phyloP scores from a whole-genome alignment of 2,888 invertebrate species.

The Trichopria drosophilae region DNA sequence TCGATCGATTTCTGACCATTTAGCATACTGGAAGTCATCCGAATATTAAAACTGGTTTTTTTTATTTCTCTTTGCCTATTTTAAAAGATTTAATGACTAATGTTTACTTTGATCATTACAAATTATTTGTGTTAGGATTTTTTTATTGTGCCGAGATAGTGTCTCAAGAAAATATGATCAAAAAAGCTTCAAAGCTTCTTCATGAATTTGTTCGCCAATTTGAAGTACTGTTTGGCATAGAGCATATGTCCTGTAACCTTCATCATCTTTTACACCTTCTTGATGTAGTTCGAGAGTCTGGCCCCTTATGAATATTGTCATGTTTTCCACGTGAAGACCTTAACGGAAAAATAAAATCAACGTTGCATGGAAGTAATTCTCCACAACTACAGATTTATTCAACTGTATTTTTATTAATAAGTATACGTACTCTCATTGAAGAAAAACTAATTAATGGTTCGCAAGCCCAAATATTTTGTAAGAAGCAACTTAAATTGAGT shows the following conservation, averaged over 20 bases:
- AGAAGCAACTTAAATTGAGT: too few relatives aligned
- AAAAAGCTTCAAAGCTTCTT: conserved; percentile 13
- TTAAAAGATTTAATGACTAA: conserved; percentile 26
- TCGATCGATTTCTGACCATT: conserved; percentile 21
- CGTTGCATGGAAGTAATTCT: conserved; percentile 25
- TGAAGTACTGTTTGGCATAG: conserved; percentile 27
- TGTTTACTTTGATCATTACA: conserved; percentile 27
- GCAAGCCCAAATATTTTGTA: not conserved
- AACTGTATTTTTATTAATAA: conserved; percentile 18
- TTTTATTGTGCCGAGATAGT: conserved; percentile 14
- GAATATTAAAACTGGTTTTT: conserved; percentile 26
- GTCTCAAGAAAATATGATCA: conserved; percentile 17
- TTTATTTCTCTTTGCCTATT: conserved; percentile 30
- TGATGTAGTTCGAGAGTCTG: conserved; percentile 22
- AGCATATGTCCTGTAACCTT: conserved; percentile 27
- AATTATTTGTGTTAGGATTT: conserved; percentile 25
- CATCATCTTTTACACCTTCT: conserved; percentile 29
- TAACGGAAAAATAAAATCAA: conserved; percentile 26
- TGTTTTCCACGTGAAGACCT: conserved; percentile 31
- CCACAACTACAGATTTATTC: conserved; percentile 30
- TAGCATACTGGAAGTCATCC: conserved; percentile 28
- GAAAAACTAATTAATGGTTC: not conserved
- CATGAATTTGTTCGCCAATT: conserved; percentile 23
- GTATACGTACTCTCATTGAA: conserved; percentile 7
- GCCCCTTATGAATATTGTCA: conserved; percentile 25